Conservation (phyloP, 2,888 invertebrate species). For the Conops quadrifasciatus region DNA sequence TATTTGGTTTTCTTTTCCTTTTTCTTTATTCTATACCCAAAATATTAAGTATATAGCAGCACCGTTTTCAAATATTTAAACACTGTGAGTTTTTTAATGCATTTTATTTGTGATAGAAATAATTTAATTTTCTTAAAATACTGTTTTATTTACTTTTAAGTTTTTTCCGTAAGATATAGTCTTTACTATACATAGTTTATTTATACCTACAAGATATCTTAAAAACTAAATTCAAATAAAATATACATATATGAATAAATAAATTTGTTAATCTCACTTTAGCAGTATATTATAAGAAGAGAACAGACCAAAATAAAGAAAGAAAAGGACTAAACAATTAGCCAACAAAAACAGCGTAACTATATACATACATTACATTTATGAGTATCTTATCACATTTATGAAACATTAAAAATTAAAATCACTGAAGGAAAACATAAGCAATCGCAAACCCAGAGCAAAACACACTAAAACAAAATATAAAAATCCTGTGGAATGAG, state of each 20-base stretch:
- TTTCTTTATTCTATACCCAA: background rate
- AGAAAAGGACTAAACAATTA: no score
- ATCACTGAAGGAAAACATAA: no score
- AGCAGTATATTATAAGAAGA: no score
- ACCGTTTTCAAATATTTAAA: slow-evolving; percentile 6
- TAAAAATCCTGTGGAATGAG: no score
- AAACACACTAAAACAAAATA: no score
- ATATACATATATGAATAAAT: background rate
- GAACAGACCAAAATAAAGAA: no score
- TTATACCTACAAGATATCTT: background rate
- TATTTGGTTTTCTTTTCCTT: background rate
- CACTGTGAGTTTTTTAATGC: slow-evolving; percentile 15
- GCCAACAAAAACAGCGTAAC: no score
- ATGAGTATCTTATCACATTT: no score
- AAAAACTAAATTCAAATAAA: background rate
- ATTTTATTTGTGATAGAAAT: slow-evolving; percentile 33
- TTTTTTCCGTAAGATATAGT: background rate
- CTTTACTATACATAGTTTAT: background rate
- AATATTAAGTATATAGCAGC: background rate
- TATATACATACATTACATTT: no score
- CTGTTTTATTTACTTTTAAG: slow-evolving; percentile 10
- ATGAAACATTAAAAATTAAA: no score
- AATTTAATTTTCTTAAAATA: slow-evolving; percentile 23
- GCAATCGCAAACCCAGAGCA: no score
- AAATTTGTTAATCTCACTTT: no score